These are phyloP conservation scores for Penelope pileata DNA, from an alignment of 2,113 vertebrate genomes.

Conservation along the genomic window DNA sequence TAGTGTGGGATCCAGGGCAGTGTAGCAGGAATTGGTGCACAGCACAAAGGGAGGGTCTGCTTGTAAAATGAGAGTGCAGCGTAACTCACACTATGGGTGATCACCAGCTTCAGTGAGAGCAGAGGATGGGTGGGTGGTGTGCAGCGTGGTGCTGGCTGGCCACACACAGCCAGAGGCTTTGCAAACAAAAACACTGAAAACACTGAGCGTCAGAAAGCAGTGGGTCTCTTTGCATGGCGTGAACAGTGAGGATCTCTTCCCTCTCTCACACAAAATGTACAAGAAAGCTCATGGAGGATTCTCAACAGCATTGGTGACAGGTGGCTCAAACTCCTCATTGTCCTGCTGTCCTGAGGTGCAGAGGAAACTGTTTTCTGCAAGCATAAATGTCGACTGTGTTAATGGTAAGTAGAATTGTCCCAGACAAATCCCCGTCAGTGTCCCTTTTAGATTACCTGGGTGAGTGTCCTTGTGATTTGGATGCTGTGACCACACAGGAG, in stretches of 20 bases:
- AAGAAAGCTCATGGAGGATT: neutral
- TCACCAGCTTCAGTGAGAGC: neutral
- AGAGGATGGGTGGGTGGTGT: neutral
- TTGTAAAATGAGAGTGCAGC: neutral
- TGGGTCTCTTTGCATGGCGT: neutral
- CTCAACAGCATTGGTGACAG: neutral
- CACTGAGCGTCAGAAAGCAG: accelerated
- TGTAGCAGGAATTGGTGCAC: neutral
- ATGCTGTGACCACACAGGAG: neutral
- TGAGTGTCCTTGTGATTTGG: neutral
- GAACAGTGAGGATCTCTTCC: neutral
- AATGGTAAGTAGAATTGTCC: neutral
- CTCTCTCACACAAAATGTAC: neutral
- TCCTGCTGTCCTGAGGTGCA: neutral
- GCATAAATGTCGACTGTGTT: neutral
- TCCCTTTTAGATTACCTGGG: neutral
- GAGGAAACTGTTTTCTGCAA: neutral
- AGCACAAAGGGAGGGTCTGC: neutral
- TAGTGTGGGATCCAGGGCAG: neutral
- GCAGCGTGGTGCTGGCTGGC: neutral
- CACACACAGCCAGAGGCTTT: accelerated
- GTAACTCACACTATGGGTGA: neutral
- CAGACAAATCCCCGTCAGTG: neutral
- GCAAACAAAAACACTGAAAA: too few species aligned
- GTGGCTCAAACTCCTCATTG: neutral